Base-by-base conservation (phyloP, 2,888 invertebrate genomes). In the Noctuana brunneofusca region DNA sequence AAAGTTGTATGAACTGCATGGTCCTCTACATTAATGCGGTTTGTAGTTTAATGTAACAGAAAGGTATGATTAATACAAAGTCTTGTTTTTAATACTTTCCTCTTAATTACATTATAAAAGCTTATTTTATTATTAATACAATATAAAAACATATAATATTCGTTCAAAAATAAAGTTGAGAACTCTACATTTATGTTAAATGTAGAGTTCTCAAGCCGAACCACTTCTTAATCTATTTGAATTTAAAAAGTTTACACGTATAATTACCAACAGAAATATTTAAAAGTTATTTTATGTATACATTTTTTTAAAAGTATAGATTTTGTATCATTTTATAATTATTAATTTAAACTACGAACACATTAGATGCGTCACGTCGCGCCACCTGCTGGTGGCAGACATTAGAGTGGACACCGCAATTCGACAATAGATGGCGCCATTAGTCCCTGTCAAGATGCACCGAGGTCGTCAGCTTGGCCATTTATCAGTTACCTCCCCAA, bases 391-490 rank as follows among this genome's bases (percentile, higher is more conserved):
- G 69, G 65, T 69, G 79, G 70, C 75, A 70, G 78, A 78, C 76
- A 81, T 71, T 74, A 70, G 65, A 69, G 64, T 70, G 81, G 82
- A 84, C 81, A 80, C 69, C 79, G 81, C 67, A 75, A 75, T 72
- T 78, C 78, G 75, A 72, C 79, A 78, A 90, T 84, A 90, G 90
- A 89, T 90, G 90, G 83, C 89, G 84, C 78, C 72, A 87, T 88
- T 88, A 87, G 85, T 89, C 72, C 65, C 18, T 71, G 87, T 86
- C 87, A 74, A 74, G 75, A 79, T 80, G 74, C 75, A 71, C 68
- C 68, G 75, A 73, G 76, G 72, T 81, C 75, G 85, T 82, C 83
- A 84, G 82, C 82, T 83, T 83, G 84, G 76, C 78, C 79, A 86
- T 87, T 85, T 86, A 74, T 88, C 85, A 85, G 75, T 76, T 74